Percentiles rank a stretch among this genome's conserved stretches.
Evolutionary conservation across 2,888 invertebrate species (phyloP).

Genomic region (Idaea aversata): DNA sequence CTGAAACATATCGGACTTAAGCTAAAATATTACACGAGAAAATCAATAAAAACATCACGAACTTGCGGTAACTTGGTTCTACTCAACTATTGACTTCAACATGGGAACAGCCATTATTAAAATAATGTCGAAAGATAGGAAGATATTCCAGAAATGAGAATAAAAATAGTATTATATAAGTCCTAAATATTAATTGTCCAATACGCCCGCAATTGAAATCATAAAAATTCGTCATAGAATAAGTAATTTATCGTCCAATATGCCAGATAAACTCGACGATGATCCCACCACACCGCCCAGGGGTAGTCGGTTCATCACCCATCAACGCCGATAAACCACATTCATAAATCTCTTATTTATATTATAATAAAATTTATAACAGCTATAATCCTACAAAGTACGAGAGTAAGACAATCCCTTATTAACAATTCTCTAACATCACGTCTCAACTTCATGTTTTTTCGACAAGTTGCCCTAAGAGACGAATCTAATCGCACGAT

Average conservation of each 20-base stretch:
- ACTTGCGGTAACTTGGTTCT: not conserved
- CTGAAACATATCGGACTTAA: not conserved
- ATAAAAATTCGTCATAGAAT: slow-evolving; percentile 23
- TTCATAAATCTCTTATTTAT: slow-evolving; percentile 71
- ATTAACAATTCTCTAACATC: slow-evolving; percentile 72
- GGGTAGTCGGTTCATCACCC: slow-evolving; percentile 33
- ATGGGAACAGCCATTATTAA: not conserved
- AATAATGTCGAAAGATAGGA: not conserved
- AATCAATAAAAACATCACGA: not conserved
- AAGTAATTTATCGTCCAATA: slow-evolving; percentile 31
- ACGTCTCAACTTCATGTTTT: slow-evolving; percentile 59
- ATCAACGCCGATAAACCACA: slow-evolving; percentile 46
- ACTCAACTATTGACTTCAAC: not conserved
- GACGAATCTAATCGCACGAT: slow-evolving; percentile 23
- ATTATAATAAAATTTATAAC: slow-evolving; percentile 74
- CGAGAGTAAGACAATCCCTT: slow-evolving; percentile 55
- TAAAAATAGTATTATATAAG: not conserved
- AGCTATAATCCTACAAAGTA: slow-evolving; percentile 54
- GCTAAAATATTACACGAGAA: not conserved
- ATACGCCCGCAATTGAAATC: slow-evolving; percentile 4
- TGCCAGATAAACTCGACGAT: slow-evolving; percentile 29
- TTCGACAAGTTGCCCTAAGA: slow-evolving; percentile 51
- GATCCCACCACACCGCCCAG: slow-evolving; percentile 12
- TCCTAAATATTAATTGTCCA: slow-evolving; percentile 4
- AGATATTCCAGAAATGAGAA: slow-evolving; percentile 1